Percentiles rank a stretch among this genome's conserved stretches.
Conservation (phyloP, 1,140 invertebrate genomes). For the Zaprionus nigranus region DNA sequence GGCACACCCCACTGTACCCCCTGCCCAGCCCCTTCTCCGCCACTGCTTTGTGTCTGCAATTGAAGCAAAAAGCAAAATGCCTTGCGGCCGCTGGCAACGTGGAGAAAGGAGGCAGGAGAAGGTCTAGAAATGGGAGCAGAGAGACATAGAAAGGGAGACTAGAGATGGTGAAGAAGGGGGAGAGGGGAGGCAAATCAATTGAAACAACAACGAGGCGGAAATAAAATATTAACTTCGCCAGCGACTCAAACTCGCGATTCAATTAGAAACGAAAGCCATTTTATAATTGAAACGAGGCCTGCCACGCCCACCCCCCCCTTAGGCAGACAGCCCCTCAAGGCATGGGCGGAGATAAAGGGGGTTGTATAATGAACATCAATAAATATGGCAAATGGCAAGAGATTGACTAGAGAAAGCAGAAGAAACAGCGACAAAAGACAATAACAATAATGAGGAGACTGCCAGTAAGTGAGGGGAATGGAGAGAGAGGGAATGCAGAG, state of each 20-base stretch:
- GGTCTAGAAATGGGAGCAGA: slow-evolving; percentile 24
- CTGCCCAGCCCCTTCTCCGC: neutral
- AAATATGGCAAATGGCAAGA: slow-evolving; percentile 48
- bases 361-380: slow-evolving; percentile 57
- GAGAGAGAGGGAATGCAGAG: neutral
- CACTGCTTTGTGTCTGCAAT: slow-evolving; percentile 36
- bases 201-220: slow-evolving; percentile 59
- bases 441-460: slow-evolving; percentile 20
- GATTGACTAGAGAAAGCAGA: neutral
- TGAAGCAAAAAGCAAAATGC: slow-evolving; percentile 44
- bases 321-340: neutral
- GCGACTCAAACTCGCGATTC: slow-evolving; percentile 66
- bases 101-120: slow-evolving; percentile 9
- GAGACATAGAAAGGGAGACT: neutral
- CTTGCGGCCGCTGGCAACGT: slow-evolving; percentile 43
- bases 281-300: slow-evolving; percentile 76
- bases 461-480: too few species aligned
- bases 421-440: neutral
- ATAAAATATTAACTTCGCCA: slow-evolving; percentile 79
- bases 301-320: slow-evolving; percentile 25
- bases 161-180: too few species aligned
- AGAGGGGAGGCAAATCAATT: slow-evolving; percentile 3
- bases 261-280: slow-evolving; percentile 82
- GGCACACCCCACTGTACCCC: neutral
- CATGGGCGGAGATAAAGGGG: neutral